Evolutionary conservation across 2,888 invertebrate genomes (phyloP).

Genomic region (Oscheius myriophilus): DNA sequence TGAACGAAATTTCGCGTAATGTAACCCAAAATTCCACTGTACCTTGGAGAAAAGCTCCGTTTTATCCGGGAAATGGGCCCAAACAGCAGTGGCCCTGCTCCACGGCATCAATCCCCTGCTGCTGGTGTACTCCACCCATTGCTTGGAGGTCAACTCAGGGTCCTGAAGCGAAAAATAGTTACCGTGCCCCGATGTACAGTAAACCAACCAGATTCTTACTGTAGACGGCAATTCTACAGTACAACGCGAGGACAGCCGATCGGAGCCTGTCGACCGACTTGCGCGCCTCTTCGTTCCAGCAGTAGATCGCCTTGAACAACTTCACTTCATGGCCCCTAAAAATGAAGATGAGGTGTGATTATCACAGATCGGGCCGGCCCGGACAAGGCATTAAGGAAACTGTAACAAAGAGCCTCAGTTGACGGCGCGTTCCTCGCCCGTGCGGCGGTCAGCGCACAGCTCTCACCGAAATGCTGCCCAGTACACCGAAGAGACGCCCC

Average conservation of each 20-base stretch:
- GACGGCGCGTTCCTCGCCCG: too few species aligned
- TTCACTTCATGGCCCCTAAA: constrained; percentile 18
- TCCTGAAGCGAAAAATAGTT: constrained; percentile 18
- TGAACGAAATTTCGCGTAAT: background rate
- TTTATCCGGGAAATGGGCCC: constrained; percentile 23
- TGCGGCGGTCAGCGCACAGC: too few species aligned
- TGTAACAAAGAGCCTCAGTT: too few species aligned
- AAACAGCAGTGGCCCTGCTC: constrained; percentile 5
- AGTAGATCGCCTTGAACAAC: constrained; percentile 10
- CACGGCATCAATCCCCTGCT: constrained; percentile 10
- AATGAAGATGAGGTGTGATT: too few species aligned
- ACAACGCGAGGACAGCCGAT: constrained; percentile 4
- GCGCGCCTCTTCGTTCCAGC: constrained; percentile 15
- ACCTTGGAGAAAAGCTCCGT: constrained; percentile 20
- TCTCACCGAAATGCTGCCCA: too few species aligned
- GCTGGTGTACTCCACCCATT: constrained; percentile 14
- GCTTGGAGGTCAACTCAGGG: background rate
- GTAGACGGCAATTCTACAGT: constrained; percentile 13
- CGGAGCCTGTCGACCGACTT: constrained; percentile 6
- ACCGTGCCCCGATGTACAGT: too few species aligned
- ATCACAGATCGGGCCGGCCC: too few species aligned
- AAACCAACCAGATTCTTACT: too few species aligned
- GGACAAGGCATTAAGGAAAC: background rate
- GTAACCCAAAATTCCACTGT: background rate
- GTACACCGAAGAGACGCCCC: too few species aligned